Evolutionary conservation across 2,797 vertebrate genomes (phyloP), one percentile per base, ranked within the genome.

Genomic region (Sebastes itinus): DNA sequence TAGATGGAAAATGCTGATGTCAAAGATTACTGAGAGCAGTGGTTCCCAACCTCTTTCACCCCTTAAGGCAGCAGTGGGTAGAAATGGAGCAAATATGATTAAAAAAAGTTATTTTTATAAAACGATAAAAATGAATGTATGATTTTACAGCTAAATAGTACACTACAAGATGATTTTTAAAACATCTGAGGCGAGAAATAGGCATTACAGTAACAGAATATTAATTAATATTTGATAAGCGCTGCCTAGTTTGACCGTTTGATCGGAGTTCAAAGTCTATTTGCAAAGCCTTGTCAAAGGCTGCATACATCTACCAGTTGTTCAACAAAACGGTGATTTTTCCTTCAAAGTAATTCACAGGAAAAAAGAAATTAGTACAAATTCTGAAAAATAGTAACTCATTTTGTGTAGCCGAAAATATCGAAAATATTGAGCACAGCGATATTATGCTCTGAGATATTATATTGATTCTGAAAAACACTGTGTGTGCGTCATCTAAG

Each of bases 341-440:
- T 38, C 6, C 3, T 20, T 49, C 16, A n/a, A 27, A 33, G 4
- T n/a, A 68, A 22, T 14, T 49, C 2, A 33, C 20, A 72, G 64
- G 7, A 23, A 68, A 38, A 61, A 52, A 25, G 4, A 28, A 13
- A 55, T 33, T 11, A 3, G 22, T 12, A 32, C 22, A 58, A n/a
- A 42, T 61, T n/a, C 5, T 25, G 25, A 56, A 23, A 54, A 28
- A 59, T 25, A 22, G 7, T 7, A 32, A 61, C 2, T 25, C 1
- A 32, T 46, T 18, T n/a, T 27, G 25, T 55, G 1, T 23, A 20
- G 20, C 7, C 1, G 7, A 46, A 18, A 18, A 46, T 46, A 46
- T 46, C 1, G 2, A 42, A 42, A 42, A 1, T 42, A 46, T 46
- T 18, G 42, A 46, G 38, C 0, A 42, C 0, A 42, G 38, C 0